Evolutionary conservation across 1,140 invertebrate genomes (phyloP).

Genomic region (Euwallacea fornicatus): DNA sequence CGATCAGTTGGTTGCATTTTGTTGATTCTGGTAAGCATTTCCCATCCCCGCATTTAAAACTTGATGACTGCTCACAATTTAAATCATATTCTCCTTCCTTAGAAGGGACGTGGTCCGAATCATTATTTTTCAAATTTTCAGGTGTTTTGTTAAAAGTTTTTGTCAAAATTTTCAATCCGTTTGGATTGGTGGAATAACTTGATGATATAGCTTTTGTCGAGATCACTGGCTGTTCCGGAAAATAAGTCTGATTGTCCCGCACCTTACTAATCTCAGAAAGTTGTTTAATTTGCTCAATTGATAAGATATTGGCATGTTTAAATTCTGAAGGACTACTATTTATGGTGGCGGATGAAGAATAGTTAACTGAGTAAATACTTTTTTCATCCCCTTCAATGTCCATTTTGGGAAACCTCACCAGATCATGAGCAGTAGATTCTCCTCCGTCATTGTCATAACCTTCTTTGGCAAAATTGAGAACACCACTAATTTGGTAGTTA

Average conservation of each 20-base stretch:
- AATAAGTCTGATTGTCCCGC: constrained; percentile 56
- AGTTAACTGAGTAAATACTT: constrained; percentile 8
- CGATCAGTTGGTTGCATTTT: constrained; percentile 73
- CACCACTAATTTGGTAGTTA: constrained; percentile 47
- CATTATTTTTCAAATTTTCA: constrained; percentile 52
- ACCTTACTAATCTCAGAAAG: constrained; percentile 56
- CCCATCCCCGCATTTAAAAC: constrained; percentile 63
- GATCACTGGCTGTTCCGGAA: constrained; percentile 55
- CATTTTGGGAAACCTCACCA: constrained; percentile 45
- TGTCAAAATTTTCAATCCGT: constrained; percentile 66
- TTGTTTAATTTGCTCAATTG: constrained; percentile 46
- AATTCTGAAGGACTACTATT: not conserved
- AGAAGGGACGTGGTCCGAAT: not conserved
- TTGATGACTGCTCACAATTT: constrained; percentile 41
- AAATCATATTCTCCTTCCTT: constrained; percentile 44
- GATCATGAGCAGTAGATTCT: constrained; percentile 23
- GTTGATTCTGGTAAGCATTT: constrained; percentile 68
- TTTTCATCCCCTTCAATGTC: constrained; percentile 26
- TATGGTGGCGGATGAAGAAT: constrained; percentile 22
- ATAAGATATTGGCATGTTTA: constrained; percentile 39
- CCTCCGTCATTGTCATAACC: constrained; percentile 13
- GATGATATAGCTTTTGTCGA: constrained; percentile 61
- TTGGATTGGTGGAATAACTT: constrained; percentile 62
- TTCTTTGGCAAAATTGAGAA: constrained; percentile 47
- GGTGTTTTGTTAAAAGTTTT: constrained; percentile 65